Conservation (phyloP, 2,888 invertebrate genomes). For the Julus scanicus region DNA sequence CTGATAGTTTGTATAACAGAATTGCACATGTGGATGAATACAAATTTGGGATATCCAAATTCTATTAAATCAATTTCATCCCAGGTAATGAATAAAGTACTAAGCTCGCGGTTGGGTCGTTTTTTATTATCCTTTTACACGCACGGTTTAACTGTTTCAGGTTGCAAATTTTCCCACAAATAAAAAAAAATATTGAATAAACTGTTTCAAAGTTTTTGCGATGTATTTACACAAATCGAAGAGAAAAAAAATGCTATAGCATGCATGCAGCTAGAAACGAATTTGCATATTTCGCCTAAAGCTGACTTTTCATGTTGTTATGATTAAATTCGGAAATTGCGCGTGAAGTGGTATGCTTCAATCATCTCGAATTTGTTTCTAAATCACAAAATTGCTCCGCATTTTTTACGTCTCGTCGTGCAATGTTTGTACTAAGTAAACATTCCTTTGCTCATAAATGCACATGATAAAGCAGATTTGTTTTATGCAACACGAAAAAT, state of each 20-base stretch:
- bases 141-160: not conserved
- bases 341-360: constrained; percentile 17
- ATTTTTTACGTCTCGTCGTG: not conserved
- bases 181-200: not conserved
- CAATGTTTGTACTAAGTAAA: not conserved
- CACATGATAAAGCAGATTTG: not conserved
- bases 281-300: not conserved
- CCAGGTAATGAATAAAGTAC: not conserved
- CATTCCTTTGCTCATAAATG: constrained; percentile 13
- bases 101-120: not conserved
- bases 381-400: constrained; percentile 1
- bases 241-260: not conserved
- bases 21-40: not conserved
- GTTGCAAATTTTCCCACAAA: not conserved
- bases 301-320: not conserved
- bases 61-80: not conserved
- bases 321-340: constrained; percentile 13
- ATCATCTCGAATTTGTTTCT: constrained; percentile 37
- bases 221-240: not conserved
- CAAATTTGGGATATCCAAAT: not conserved
- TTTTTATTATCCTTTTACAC: not conserved
- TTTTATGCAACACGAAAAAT: not conserved
- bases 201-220: not conserved
- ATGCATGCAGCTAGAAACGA: not conserved
- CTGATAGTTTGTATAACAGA: too few relatives aligned